These are phyloP conservation scores for Coecobrya sp. DNA, from an alignment of 2,888 invertebrate species.

Conservation along the genomic window DNA sequence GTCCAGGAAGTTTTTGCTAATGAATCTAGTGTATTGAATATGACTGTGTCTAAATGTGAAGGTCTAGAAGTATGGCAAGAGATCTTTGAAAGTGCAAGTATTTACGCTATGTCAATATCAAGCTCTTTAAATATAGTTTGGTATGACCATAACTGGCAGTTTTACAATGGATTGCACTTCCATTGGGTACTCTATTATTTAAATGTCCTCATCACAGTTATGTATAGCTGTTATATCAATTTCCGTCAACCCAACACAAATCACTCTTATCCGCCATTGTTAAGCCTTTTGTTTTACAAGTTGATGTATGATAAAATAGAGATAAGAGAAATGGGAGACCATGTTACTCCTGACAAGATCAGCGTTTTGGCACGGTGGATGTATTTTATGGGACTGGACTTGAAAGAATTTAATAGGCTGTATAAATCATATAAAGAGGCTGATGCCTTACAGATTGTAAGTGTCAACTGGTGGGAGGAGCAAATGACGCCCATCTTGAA, in stretches of 20 bases:
- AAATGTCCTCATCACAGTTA: not conserved
- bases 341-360: not conserved
- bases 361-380: no score
- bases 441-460: no score
- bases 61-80: not conserved
- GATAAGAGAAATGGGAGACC: not conserved
- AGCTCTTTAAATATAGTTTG: not conserved
- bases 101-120: not conserved
- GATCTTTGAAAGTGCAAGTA: not conserved
- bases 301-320: no score
- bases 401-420: no score
- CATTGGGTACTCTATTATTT: slow-evolving; percentile 49
- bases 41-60: not conserved
- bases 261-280: not conserved
- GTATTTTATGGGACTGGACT: no score
- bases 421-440: no score
- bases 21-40: no score
- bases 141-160: not conserved
- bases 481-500: not conserved
- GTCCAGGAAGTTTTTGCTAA: no score
- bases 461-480: no score
- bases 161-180: slow-evolving; percentile 4
- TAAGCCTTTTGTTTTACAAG: no score
- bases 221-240: not conserved
- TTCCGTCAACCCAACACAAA: not conserved